Conservation (phyloP, 1,140 invertebrate genomes). For the Penaeus indicus region DNA sequence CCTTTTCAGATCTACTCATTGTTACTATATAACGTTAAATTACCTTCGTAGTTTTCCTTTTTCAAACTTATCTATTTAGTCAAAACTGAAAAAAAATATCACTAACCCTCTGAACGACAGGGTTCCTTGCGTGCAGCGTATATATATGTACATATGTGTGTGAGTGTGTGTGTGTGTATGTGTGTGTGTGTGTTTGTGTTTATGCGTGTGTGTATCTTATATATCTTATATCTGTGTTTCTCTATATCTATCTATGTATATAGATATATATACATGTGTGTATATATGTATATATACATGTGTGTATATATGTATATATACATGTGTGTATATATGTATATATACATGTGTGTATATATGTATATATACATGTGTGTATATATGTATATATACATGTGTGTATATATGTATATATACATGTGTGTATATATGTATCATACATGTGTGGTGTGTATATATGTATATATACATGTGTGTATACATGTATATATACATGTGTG, state of each 20-base stretch:
- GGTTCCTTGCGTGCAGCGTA: background rate
- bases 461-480: background rate
- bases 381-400: constrained; percentile 7
- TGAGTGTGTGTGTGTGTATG: too few species aligned
- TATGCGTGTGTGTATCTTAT: too few species aligned
- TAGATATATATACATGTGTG: background rate
- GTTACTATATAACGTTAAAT: constrained; percentile 6
- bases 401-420: constrained; percentile 5
- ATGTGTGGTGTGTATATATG: constrained; percentile 15
- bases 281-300: background rate
- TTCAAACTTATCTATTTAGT: background rate
- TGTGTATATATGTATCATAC: too few species aligned
- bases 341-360: background rate
- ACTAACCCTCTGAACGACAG: constrained; percentile 36
- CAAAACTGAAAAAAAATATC: too few species aligned
- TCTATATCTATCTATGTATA: too few species aligned
- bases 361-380: constrained; percentile 11
- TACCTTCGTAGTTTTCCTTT: background rate
- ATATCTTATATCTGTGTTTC: too few species aligned
- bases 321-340: background rate
- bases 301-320: background rate
- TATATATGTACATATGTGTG: background rate
- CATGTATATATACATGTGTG: background rate
- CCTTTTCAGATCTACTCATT: background rate
- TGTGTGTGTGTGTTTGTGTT: too few species aligned